Conservation (phyloP, 2,797 vertebrate species). For the Phalanger gymnotis region DNA sequence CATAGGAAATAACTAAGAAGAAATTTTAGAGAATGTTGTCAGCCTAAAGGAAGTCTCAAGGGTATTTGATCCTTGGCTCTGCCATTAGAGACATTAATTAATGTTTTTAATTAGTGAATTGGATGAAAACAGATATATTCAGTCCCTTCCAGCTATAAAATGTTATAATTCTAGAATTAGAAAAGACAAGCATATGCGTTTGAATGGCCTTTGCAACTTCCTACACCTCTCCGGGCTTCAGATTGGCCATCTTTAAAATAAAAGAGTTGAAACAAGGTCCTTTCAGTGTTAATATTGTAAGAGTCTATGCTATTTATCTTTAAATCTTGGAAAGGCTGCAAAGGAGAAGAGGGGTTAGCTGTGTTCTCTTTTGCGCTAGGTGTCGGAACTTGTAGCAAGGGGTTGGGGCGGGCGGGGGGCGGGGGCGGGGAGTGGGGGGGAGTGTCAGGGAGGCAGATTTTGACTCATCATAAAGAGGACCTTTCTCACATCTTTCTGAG, state of each 20-base stretch:
- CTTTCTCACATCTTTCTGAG: neutral
- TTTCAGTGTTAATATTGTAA: neutral
- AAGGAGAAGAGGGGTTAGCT: neutral
- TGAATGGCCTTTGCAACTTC: neutral
- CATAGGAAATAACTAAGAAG: neutral
- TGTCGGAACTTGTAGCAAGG: neutral
- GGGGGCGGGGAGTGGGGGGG: too few species aligned
- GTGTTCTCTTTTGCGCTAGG: neutral
- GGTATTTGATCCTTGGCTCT: neutral
- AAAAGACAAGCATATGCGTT: neutral
- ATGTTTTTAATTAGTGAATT: neutral
- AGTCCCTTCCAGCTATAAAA: neutral
- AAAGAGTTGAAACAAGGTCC: neutral
- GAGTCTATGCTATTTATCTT: neutral
- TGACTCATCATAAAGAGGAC: neutral
- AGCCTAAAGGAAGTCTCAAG: neutral
- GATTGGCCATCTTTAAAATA: neutral
- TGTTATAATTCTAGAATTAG: neutral
- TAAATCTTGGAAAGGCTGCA: neutral
- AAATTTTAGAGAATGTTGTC: neutral
- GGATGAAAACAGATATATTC: neutral
- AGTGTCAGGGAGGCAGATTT: neutral
- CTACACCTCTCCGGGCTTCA: neutral
- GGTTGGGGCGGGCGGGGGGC: fast-evolving
- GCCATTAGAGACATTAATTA: neutral